Evolutionary conservation across 1,140 invertebrate genomes (phyloP), one percentile per base, ranked within the genome.

Genomic region (Drosophila paulistorum): DNA sequence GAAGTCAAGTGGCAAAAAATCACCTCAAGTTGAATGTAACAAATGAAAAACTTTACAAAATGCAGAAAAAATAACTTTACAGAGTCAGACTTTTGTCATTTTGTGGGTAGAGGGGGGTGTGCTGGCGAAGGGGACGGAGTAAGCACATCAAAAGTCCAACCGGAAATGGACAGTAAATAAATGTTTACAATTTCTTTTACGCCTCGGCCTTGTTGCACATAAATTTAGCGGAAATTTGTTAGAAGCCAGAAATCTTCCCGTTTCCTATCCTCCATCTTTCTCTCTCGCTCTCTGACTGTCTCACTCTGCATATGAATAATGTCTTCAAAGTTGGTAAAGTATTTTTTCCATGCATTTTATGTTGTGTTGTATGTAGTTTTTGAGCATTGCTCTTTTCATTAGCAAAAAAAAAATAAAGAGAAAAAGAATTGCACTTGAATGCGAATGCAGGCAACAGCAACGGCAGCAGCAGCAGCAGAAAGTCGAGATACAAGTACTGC

Each of bases 151-250:
- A 89, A 87, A 83, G 73, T 66, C 77, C 78, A 33, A 30, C 63
- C 73, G 83, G 83, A 89, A 87, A 87, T 87, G 83, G 83, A 87
- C 83, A 87, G 83, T 87, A 89, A 89, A 87, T 89, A 83, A 87
- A 79, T 87, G 84, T 83, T 87, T 83, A 80, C 79, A 86, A 86
- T 86, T 87, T 83, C 87, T 23, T 55, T 11, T 57, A 26, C 17
- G 65, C 71, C 26, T 33, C 26, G 55, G 58, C 73, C 73, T 76
- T 79, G 79, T 77, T 74, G 83, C 82, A 72, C 82, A 86, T 86
- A 75, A 85, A 81, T 86, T 81, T 64, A 54, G 63, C 68, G 81
- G 74, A 81, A 85, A 85, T 85, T 86, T 73, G 74, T 57, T 45
- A 51, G 62, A 75, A 63, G 65, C 74, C 74, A 67, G 64, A 67